These are phyloP conservation scores for Opisthocomus hoazin DNA, from an alignment of 2,113 vertebrate genomes.

Conservation along the genomic window DNA sequence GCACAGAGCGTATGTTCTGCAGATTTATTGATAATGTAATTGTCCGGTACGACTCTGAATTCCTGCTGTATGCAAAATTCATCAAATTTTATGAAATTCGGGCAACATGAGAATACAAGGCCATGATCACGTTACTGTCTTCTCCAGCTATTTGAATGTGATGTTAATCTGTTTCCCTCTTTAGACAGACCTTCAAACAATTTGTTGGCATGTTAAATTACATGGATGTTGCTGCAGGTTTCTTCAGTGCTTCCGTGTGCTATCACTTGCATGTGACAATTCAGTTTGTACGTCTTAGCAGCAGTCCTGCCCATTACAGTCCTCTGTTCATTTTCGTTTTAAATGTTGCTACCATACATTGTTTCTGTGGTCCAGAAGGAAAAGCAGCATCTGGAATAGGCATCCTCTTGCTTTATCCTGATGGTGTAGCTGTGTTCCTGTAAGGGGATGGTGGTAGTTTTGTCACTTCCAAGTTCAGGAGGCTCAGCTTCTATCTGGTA, in stretches of 20 bases:
- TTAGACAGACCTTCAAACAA: background rate
- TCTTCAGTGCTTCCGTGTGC: background rate
- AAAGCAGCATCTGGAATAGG: background rate
- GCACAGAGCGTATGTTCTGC: background rate
- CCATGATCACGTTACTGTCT: background rate
- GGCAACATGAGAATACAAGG: background rate
- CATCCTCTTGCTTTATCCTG: background rate
- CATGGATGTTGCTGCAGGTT: background rate
- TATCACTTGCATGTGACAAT: background rate
- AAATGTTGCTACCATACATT: background rate
- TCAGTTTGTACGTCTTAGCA: background rate
- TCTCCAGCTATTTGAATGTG: background rate
- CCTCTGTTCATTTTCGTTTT: background rate
- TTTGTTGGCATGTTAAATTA: background rate
- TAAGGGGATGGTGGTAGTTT: background rate
- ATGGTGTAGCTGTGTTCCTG: rapidly evolving
- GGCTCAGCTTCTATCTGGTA: background rate
- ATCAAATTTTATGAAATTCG: background rate
- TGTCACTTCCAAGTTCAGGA: background rate
- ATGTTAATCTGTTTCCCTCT: background rate
- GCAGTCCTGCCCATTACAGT: background rate
- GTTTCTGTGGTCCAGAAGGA: background rate
- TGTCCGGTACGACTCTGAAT: background rate
- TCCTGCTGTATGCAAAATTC: background rate
- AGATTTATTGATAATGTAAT: background rate